phyloP scores from a whole-genome alignment of 1,140 invertebrate species.

The Asbolus verrucosus region DNA sequence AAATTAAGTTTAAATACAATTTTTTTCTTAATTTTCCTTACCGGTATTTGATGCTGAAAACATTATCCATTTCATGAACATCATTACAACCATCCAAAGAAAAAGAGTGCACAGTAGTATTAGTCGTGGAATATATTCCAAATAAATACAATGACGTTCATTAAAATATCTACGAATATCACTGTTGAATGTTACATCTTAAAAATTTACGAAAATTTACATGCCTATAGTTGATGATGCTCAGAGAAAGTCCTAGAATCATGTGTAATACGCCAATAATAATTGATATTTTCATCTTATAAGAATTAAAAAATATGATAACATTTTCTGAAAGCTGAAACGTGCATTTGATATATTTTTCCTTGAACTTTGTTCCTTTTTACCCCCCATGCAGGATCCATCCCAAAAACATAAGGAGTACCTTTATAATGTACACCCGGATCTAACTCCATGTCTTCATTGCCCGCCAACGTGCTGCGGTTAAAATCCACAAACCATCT shows the following conservation, averaged over 20 bases:
- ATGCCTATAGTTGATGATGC: slow-evolving; percentile 91
- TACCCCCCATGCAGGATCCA: slow-evolving; percentile 87
- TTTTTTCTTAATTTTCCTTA: too few relatives aligned
- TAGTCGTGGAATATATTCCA: slow-evolving; percentile 95
- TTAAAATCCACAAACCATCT: slow-evolving; percentile 73
- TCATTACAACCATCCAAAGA: slow-evolving; percentile 92
- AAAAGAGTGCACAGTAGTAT: slow-evolving; percentile 92
- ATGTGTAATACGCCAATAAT: slow-evolving; percentile 97
- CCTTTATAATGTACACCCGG: slow-evolving; percentile 73
- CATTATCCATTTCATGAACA: slow-evolving; percentile 92
- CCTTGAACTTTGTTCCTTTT: slow-evolving; percentile 63
- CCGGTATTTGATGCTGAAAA: slow-evolving; percentile 69
- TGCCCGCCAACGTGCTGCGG: slow-evolving; percentile 32
- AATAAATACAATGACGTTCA: slow-evolving; percentile 82
- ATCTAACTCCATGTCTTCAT: slow-evolving; percentile 70
- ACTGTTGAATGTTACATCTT: too few relatives aligned
- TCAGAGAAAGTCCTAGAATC: slow-evolving; percentile 94
- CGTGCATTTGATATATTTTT: too few relatives aligned
- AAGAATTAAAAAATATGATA: slow-evolving; percentile 96
- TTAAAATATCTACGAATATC: slow-evolving; percentile 83
- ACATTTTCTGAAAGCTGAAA: slow-evolving; percentile 86
- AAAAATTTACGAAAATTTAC: slow-evolving; percentile 69
- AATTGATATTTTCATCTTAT: slow-evolving; percentile 99
- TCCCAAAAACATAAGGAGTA: slow-evolving; percentile 84
- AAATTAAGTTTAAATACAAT: too few relatives aligned